Conservation (phyloP, 2,888 invertebrate species). For the Calameuta pallipes region DNA sequence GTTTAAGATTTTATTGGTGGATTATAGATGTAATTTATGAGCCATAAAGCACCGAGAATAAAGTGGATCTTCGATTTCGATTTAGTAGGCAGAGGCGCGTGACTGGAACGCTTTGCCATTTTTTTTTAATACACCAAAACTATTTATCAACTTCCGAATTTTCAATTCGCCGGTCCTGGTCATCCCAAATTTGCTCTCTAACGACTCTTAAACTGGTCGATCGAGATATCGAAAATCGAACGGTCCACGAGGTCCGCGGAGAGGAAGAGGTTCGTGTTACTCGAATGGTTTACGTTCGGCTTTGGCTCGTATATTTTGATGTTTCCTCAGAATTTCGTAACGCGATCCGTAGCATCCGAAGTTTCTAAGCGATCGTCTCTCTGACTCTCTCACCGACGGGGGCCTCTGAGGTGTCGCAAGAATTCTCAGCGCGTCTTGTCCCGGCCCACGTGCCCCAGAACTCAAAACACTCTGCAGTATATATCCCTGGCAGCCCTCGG, state of each 20-base stretch:
- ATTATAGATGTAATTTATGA: slow-evolving; percentile 47
- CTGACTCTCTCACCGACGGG: not conserved
- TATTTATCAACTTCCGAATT: not conserved
- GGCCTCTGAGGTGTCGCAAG: not conserved
- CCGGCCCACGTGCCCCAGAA: not conserved
- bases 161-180: not conserved
- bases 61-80: slow-evolving; percentile 36
- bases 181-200: not conserved
- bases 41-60: slow-evolving; percentile 37
- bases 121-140: not conserved
- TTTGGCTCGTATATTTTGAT: not conserved
- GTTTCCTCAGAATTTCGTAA: slow-evolving; percentile 28
- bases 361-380: not conserved
- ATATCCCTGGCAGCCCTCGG: not conserved
- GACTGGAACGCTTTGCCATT: slow-evolving; percentile 4
- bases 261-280: not conserved
- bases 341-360: slow-evolving; percentile 15
- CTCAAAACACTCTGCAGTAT: not conserved
- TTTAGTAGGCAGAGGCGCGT: slow-evolving; percentile 28
- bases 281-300: not conserved
- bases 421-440: not conserved
- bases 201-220: not conserved
- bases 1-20: slow-evolving; percentile 36
- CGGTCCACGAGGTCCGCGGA: not conserved
- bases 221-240: not conserved